Base-by-base conservation (phyloP, 2,113 vertebrate species). In the Pipra filicauda region DNA sequence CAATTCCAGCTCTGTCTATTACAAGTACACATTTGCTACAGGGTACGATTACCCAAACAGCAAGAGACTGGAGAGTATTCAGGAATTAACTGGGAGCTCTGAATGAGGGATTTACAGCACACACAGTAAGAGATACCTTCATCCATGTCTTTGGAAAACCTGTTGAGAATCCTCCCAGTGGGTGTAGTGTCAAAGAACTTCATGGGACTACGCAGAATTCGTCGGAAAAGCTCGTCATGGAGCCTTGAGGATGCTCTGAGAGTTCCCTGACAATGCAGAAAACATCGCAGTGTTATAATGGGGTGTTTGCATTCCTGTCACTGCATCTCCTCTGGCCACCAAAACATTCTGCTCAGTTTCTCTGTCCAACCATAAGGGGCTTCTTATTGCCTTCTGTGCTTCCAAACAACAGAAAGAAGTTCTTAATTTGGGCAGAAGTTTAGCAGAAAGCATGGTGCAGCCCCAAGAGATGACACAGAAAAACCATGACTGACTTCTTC, bases 121-220 rank as follows among this genome's bases (percentile, higher is more conserved):
- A 58, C 11, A 48, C 22, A 84, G 54, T 4, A 11, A 51, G 28
- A 64, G 27, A 74, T 97, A 99, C 99, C 99, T 99, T 99, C 99
- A 95, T 99, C 99, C 99, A 99, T 98, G 95, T 99, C 99, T 97
- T 98, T 99, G 94, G 99, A 99, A 97, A 99, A 99, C 71, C 99
- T 97, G 95, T 98, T 99, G 66, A 99, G 98, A 96, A 99, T 98
- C 61, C 98, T 98, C 15, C 98, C 99, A 0, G 98, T 98, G 11
- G 99, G 99, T 3, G 99, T 99, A 2, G 98, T 98, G 94, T 99
- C 99, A 55, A 99, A 99, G 94, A 99, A 99, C 73, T 99, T 99
- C 99, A 99, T 99, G n/a, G 99, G 99, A 84, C 99, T 99, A 54
- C 98, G 98, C 23, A 99, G 98, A 93, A 99, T 99, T 77, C 98